phyloP scores from a whole-genome alignment of 2,888 invertebrate genomes.

The Latrodectus elegans region DNA sequence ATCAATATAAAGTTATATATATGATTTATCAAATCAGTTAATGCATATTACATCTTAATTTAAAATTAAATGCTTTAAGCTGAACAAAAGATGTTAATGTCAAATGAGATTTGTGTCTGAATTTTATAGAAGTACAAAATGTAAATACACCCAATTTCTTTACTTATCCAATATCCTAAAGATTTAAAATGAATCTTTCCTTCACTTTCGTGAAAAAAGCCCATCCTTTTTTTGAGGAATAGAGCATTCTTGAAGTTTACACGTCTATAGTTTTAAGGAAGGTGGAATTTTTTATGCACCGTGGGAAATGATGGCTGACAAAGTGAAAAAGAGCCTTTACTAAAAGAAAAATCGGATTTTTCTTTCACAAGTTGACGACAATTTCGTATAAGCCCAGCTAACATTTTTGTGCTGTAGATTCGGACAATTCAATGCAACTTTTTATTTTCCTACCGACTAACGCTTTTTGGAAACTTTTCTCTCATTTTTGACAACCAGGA shows the following conservation, averaged over 20 bases:
- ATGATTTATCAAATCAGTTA: no score
- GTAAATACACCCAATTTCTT: no score
- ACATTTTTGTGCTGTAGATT: not conserved
- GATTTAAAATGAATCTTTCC: not conserved
- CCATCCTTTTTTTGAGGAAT: not conserved
- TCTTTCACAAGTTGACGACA: not conserved
- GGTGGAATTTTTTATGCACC: not conserved
- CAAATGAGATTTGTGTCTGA: no score
- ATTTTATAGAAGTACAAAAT: no score
- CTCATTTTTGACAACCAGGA: not conserved
- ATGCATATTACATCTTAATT: no score
- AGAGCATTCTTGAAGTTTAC: constrained; percentile 15
- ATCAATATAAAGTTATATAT: no score
- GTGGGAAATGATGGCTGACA: constrained; percentile 28
- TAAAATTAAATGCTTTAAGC: no score
- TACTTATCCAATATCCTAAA: no score
- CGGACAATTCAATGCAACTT: not conserved
- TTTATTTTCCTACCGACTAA: not conserved
- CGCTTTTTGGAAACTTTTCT: not conserved
- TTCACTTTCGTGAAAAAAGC: not conserved
- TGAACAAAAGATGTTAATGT: no score
- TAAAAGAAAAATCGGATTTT: constrained; percentile 7
- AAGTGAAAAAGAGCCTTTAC: constrained; percentile 6
- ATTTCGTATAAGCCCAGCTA: not conserved
- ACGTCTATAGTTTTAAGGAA: constrained; percentile 26